Base-by-base conservation (phyloP, 2,888 invertebrate species). In the Eilema sororculum region DNA sequence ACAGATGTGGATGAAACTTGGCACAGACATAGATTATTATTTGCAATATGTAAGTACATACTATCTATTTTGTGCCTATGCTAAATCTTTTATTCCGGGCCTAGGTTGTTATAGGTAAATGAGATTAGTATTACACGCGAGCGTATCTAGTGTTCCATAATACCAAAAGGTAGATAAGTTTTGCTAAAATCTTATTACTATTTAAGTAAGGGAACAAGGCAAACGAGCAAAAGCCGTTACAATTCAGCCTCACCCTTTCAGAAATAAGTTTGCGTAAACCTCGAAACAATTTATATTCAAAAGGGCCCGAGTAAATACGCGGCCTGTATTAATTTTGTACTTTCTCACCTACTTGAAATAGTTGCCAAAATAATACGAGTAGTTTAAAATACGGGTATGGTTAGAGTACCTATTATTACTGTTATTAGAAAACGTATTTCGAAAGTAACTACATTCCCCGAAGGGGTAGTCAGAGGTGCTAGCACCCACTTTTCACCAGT, bases 221-320 rank as follows among this genome's bases (percentile, higher is more conserved):
- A 46, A 66, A 66, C 37, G 62, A 46, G 61, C 63, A 58, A 66
- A 67, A 67, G 58, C 63, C 46, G 63, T 58, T 46, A 62, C 62
- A 63, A 59, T 71, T 66, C 46, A 24, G 28, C 61, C 46, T 58
- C 24, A n/a, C 70, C 62, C 57, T 67, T 33, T 63, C 46, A 63
- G 66, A 63, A 41, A 59, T 63, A 67, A 69, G 30, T 67, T 63
- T 60, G 60, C 20, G 52, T 46, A 64, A 67, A 25, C 64, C 67
- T 62, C 62, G 25, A 63, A 67, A 71, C 67, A 63, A 67, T 67
- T 71, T 64, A 67, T 64, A 70, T 66, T 70, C 62, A 66, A 61
- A 66, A 61, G 66, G 56, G 25, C 41, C 65, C 28, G 57, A 61
- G 65, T n/a, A 65, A 69, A 65, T 62, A 63, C 56, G 62, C 33